Percentiles rank a stretch among this genome's conserved stretches.
phyloP scores from a whole-genome alignment of 2,113 vertebrate species.

The Festucalex cinctus region DNA sequence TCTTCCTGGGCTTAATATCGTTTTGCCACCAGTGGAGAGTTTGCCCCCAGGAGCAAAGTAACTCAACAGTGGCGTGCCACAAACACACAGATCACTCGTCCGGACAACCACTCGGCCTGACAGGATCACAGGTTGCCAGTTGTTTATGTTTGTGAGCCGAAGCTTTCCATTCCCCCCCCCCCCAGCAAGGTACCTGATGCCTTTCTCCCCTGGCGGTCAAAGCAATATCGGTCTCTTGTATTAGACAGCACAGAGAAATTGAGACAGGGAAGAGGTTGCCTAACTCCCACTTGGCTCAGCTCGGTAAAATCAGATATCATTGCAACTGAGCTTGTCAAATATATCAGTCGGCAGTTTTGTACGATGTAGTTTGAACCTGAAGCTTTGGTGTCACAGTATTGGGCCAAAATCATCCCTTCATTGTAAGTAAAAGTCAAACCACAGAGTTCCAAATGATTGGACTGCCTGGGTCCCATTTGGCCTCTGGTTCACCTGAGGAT shows the following conservation, averaged over 20 bases:
- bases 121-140: slow-evolving; percentile 58
- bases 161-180: slow-evolving; percentile 54
- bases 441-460: slow-evolving; percentile 9
- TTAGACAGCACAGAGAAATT: slow-evolving; percentile 35
- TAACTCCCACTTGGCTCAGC: slow-evolving; percentile 39
- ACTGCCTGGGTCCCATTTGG: slow-evolving; percentile 31
- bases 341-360: slow-evolving; percentile 8
- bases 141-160: slow-evolving; percentile 59
- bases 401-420: background rate
- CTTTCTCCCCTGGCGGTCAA: slow-evolving; percentile 52
- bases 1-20: slow-evolving; percentile 55
- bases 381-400: background rate
- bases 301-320: slow-evolving; percentile 50
- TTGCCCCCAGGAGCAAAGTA: slow-evolving; percentile 40
- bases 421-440: background rate
- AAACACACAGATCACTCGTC: slow-evolving; percentile 52
- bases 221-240: slow-evolving; percentile 61
- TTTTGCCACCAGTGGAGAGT: slow-evolving; percentile 44
- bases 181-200: slow-evolving; percentile 55
- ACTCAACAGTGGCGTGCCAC: slow-evolving; percentile 30
- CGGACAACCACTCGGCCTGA: slow-evolving; percentile 39
- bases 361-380: slow-evolving; percentile 11
- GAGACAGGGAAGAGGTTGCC: slow-evolving; percentile 34
- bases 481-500: slow-evolving; percentile 71
- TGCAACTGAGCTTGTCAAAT: slow-evolving; percentile 33